These are phyloP conservation scores for Leucania comma DNA, from an alignment of 2,888 invertebrate genomes.

Conservation along the genomic window DNA sequence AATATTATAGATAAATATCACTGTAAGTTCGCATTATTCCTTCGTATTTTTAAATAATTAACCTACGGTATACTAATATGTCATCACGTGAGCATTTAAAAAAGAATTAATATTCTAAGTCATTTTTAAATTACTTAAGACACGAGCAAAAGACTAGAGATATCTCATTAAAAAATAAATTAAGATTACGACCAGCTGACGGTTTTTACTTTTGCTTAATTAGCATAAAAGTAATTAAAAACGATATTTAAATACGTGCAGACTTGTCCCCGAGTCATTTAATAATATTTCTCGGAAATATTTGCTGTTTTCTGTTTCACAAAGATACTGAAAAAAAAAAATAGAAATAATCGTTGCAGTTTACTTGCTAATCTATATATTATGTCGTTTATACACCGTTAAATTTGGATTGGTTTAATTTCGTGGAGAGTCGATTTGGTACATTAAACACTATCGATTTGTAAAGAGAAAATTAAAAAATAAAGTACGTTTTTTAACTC, in stretches of 20 bases:
- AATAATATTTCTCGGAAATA: background rate
- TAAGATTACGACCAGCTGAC: constrained; percentile 37
- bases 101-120: too few relatives aligned
- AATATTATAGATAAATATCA: too few relatives aligned
- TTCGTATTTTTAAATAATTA: too few relatives aligned
- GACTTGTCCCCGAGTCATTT: background rate
- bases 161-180: constrained; percentile 24
- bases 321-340: background rate
- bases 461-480: too few relatives aligned
- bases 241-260: constrained; percentile 21
- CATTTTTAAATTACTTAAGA: background rate
- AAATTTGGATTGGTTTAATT: too few relatives aligned
- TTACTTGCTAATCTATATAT: background rate
- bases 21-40: too few relatives aligned
- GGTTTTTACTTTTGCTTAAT: constrained; percentile 31
- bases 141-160: background rate
- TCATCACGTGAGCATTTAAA: too few relatives aligned
- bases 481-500: too few relatives aligned
- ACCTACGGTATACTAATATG: too few relatives aligned
- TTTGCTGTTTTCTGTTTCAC: background rate
- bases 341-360: background rate
- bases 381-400: too few relatives aligned
- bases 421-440: too few relatives aligned
- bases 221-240: constrained; percentile 50
- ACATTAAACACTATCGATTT: too few relatives aligned